A percentile compares a stretch with the other conserved stretches of the same genome.
phyloP scores from a whole-genome alignment of 2,113 vertebrate genomes.

The Aramus guarauna region DNA sequence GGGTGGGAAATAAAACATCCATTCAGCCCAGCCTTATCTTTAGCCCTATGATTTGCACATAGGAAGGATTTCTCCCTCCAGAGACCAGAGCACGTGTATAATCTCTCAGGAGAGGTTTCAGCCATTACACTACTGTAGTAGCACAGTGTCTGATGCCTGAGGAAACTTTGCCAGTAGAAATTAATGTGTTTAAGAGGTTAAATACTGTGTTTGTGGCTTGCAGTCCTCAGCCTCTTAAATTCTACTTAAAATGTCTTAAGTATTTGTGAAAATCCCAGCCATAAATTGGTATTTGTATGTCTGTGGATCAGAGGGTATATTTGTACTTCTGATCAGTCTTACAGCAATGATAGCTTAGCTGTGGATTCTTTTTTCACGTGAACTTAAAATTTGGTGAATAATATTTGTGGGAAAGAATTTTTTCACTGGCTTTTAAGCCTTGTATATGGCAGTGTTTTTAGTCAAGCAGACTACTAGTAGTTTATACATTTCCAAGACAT shows the following conservation, averaged over 20 bases:
- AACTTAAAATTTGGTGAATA: not conserved
- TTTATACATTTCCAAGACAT: not conserved
- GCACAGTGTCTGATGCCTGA: not conserved
- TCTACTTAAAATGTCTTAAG: not conserved
- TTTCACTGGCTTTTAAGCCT: not conserved
- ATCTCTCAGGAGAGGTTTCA: not conserved
- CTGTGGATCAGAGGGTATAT: not conserved
- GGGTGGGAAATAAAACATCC: not conserved
- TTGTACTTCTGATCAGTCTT: not conserved
- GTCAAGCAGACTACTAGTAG: not conserved
- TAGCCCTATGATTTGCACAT: not conserved
- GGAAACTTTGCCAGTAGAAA: not conserved
- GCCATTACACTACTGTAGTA: rapidly evolving
- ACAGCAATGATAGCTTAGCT: not conserved
- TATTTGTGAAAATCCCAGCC: not conserved
- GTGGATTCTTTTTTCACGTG: not conserved
- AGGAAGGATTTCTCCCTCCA: not conserved
- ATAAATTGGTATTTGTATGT: not conserved
- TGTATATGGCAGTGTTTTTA: not conserved
- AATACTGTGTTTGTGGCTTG: not conserved
- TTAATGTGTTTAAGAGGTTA: not conserved
- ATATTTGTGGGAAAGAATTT: not conserved
- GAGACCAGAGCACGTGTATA: not conserved
- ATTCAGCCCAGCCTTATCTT: not conserved
- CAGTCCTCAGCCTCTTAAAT: not conserved